A percentile compares a stretch with the other conserved stretches of the same genome.
Evolutionary conservation across 2,888 invertebrate genomes (phyloP).

Genomic region (Pollenia amentaria): DNA sequence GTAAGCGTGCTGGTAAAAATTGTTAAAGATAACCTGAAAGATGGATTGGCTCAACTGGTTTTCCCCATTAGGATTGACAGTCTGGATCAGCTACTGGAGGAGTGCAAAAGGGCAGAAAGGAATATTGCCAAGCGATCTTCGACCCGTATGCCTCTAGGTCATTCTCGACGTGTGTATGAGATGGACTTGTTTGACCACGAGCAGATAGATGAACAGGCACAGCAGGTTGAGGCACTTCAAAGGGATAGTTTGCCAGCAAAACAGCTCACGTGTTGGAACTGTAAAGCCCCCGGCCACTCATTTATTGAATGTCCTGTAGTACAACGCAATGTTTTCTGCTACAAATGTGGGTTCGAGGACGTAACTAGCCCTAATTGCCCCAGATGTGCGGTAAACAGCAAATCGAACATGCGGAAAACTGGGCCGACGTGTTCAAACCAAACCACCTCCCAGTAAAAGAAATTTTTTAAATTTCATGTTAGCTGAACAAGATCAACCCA

Average conservation of each 20-base stretch:
- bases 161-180: background rate
- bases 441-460: background rate
- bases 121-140: background rate
- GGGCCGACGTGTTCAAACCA: background rate
- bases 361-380: background rate
- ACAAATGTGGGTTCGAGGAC: background rate
- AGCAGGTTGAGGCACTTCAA: too few relatives aligned
- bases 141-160: background rate
- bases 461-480: background rate
- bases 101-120: background rate
- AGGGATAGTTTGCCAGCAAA: too few relatives aligned
- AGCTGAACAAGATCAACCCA: background rate
- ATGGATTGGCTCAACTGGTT: background rate
- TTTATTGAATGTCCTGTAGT: too few relatives aligned
- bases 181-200: too few relatives aligned
- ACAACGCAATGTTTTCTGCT: too few relatives aligned
- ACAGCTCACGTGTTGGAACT: too few relatives aligned
- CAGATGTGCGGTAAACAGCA: background rate
- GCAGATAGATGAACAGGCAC: too few relatives aligned
- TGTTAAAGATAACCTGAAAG: background rate
- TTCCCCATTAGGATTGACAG: background rate
- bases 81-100: conserved; percentile 11
- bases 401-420: background rate
- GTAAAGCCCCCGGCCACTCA: too few relatives aligned
- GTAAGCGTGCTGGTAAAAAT: background rate